Evolutionary conservation across 2,113 vertebrate genomes (phyloP).

Genomic region (Puntigrus tetrazona): DNA sequence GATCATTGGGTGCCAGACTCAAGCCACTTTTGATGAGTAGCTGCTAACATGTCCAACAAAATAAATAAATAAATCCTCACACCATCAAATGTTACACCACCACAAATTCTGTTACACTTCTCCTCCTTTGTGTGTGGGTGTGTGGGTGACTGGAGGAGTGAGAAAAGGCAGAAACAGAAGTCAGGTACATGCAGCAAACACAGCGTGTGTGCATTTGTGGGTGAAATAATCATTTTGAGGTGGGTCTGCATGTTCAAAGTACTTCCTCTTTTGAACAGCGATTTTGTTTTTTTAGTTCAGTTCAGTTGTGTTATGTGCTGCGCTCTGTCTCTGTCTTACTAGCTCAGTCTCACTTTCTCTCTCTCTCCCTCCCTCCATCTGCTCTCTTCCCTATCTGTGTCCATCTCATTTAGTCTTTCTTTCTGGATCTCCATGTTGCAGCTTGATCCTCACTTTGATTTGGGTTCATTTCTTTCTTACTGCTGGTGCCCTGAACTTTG

Average conservation of each 20-base stretch:
- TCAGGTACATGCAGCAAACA: constrained; percentile 65
- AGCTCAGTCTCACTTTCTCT: constrained; percentile 35
- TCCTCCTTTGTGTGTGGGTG: constrained; percentile 50
- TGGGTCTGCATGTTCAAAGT: constrained; percentile 59
- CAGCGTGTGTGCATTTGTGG: constrained; percentile 47
- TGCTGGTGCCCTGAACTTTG: neutral
- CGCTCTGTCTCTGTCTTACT: constrained; percentile 20
- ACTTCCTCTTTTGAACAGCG: constrained; percentile 63
- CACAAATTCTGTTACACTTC: constrained; percentile 28
- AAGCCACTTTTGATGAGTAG: constrained; percentile 9
- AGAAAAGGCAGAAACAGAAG: constrained; percentile 62
- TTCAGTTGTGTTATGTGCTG: constrained; percentile 49
- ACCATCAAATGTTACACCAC: constrained; percentile 18
- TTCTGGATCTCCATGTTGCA: neutral
- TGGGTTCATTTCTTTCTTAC: neutral
- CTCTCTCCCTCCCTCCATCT: constrained; percentile 46
- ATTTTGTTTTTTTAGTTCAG: constrained; percentile 56
- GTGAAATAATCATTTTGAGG: constrained; percentile 55
- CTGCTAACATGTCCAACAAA: neutral
- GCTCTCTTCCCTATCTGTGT: constrained; percentile 44
- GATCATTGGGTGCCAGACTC: neutral
- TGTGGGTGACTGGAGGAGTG: constrained; percentile 50
- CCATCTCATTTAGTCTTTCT: constrained; percentile 30
- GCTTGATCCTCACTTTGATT: neutral
- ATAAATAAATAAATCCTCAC: neutral